Evolutionary conservation across 2,797 vertebrate genomes (phyloP), one percentile per base, ranked within the genome.

Genomic region (Alexandromys oeconomus): DNA sequence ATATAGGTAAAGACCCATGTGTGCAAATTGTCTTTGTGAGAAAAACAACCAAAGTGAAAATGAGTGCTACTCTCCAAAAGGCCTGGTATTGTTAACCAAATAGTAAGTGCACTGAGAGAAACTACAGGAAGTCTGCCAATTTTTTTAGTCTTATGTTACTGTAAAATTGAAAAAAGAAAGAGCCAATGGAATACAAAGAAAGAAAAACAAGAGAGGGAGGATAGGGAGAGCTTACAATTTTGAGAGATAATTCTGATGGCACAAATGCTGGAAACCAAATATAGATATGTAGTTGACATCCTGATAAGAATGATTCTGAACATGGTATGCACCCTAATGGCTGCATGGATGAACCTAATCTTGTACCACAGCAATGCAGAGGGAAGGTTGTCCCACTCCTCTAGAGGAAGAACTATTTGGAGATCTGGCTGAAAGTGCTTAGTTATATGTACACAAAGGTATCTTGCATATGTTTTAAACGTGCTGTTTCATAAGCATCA

Each of bases 21-120:
- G 92, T 94, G 23, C 37, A 91, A 94, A 97, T 82, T 94, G 82
- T 93, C 71, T 90, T 93, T 87, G 78, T 65, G 78, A 87, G 87
- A 95, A 97, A 97, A 87, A 91, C 86, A 94, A 87, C 2, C 34
- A 57, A 91, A 67, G 84, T 57, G 87, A 94, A 93, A 97, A 97
- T 97, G 43, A 97, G 34, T 79, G 89, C 43, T 89, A 80, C 59
- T 85, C 8, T 96, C 51, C 29, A 2, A 89, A 91, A 90, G 59
- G 6, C 8, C 63, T 19, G 25, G 23, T 93, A 88, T 86, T 96
- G 92, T 94, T 57, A 87, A 14, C 29, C 31, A 87, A 89, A 73
- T 76, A 34, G 89, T 84, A 77, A 93, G 87, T 61, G 19, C 6
- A 81, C 48, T 93, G 46, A 95, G 37, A 21, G 7, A 67, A 89